Evolutionary conservation across 2,113 vertebrate genomes (phyloP), one percentile per base, ranked within the genome.

Genomic region (Naja naja): DNA sequence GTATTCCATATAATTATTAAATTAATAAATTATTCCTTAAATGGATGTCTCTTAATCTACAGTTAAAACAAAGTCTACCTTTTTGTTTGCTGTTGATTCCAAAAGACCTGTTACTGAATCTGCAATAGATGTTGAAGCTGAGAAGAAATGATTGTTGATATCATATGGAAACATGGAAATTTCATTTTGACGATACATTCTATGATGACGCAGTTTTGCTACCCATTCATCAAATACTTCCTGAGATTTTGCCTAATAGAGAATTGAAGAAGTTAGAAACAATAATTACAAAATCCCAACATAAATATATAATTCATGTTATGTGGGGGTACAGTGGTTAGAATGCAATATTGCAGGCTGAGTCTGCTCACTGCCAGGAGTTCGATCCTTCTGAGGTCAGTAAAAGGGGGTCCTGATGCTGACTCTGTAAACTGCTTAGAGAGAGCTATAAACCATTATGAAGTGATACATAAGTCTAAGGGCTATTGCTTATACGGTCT

Each of bases 181-280:
- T 97, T 99, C 99, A 25, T 99, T 99, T 97, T 99, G 99, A 60
- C 99, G 98, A 95, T 98, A 99, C 95, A 99, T 97, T 69, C 99
- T 98, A 95, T 99, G 99, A 91, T 99, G 98, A 74, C 99, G 99
- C 90, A 99, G 98, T 91, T 98, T 99, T 85, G 98, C 98, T 30
- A 99, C 99, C 99, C 99, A 99, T 95, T 99, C 99, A 89, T 99
- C 99, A 97, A 99, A 99, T 92, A 98, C 95, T 91, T 99, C 99
- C 94, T 98, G 98, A 92, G 98, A 98, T 95, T 99, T 99, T 91
- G 99, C 98, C 99, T 99, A 89, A 27, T 94, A 11, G 55, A 58
- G 92, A 85, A 22, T 89, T 5, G 27, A 74, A 93, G 20, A 22
- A 56, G 94, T 60, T 89, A 1, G 10, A 91, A 94, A 27, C 18